Evolutionary conservation across 1,140 invertebrate species (phyloP), one percentile per base, ranked within the genome.

Genomic region (Drosophila watanabei): DNA sequence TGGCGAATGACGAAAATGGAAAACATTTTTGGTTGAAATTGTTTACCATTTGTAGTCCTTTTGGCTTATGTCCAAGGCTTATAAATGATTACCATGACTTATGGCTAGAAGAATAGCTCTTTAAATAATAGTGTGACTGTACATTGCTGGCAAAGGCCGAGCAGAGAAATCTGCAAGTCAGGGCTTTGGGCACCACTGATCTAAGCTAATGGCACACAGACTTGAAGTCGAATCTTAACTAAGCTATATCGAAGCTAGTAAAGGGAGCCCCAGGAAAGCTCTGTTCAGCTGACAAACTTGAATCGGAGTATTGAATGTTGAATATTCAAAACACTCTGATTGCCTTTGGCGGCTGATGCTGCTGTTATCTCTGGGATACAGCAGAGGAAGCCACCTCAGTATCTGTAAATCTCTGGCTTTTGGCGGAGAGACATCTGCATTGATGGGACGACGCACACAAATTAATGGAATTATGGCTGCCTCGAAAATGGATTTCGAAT

Each of bases 381-480:
- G 49, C 24, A 2, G 13, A 24, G 10, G 13, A 18, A 35, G 33
- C 3, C 30, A 24, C 35, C 28, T 20, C 11, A 37, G 20, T 35
- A 65, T 62, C 32, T 62, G 18, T 28, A 20, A n/a, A 37, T 69
- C 11, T 69, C 18, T 8, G 48, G 49, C 32, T 20, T 24, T 43
- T 46, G 28, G 32, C 46, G 39, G 32, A 5, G 46, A 20, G 54
- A 61, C 79, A 72, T 81, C 75, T 60, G 68, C 65, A 78, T 78
- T 85, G 75, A 77, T 76, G 81, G 56, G 65, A 14, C 10, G 65
- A 14, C 10, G 66, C 59, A 75, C 59, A 58, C 68, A 82, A 86
- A 79, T 86, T 87, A 86, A 86, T 86, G 75, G 83, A 86, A 82
- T 79, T 86, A 87, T 82, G 79, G 61, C 52, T 72, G 82, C 32